A percentile compares a stretch with the other conserved stretches of the same genome.
Conservation (phyloP, 2,113 vertebrate species). For the Rhegmatorhina hoffmannsi region DNA sequence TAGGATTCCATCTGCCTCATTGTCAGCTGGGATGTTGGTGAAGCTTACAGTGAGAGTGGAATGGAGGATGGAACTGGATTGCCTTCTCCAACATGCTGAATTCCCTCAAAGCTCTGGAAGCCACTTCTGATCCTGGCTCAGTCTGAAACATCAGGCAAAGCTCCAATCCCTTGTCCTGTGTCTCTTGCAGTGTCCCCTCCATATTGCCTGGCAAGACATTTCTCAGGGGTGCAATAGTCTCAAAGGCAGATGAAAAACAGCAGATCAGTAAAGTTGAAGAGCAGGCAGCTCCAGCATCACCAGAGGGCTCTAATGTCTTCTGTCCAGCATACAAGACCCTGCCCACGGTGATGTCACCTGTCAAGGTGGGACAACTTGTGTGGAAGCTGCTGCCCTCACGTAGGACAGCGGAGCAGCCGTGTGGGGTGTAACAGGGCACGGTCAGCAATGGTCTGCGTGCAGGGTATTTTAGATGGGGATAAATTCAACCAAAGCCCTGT, state of each 20-base stretch:
- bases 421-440: accelerated
- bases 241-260: conserved; percentile 87
- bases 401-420: too few relatives aligned
- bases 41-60: accelerated
- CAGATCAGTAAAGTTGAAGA: conserved; percentile 89
- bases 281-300: conserved; percentile 79
- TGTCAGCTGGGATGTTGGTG: neutral
- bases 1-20: neutral
- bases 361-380: conserved; percentile 67
- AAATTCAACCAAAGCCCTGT: neutral
- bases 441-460: neutral
- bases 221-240: conserved; percentile 81
- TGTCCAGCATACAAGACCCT: conserved; percentile 77
- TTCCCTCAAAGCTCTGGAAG: neutral
- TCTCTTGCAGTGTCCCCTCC: conserved; percentile 76
- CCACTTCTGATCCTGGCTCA: neutral
- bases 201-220: conserved; percentile 77
- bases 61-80: neutral
- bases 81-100: neutral
- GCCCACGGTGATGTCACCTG: conserved; percentile 74
- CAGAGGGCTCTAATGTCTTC: conserved; percentile 81
- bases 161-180: conserved; percentile 6
- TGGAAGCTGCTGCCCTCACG: neutral
- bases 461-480: neutral
- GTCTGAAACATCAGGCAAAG: neutral